Conservation (phyloP, 1,140 invertebrate genomes). For the Drosophila subpulchrella region DNA sequence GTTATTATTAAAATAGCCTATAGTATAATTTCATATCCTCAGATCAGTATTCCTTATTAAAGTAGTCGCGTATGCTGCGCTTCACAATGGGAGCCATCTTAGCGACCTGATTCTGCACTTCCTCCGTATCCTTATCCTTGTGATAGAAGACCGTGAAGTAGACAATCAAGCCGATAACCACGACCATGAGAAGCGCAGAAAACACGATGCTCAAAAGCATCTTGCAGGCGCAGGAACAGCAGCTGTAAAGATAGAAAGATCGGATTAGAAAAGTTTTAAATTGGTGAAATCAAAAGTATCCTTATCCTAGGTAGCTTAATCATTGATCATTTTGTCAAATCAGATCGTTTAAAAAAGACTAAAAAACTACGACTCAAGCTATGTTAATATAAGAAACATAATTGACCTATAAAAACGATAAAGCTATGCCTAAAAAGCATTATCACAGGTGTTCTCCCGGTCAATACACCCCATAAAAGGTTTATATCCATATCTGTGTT, state of each 20-base stretch:
- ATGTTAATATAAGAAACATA: too few species aligned
- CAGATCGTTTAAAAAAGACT: not conserved
- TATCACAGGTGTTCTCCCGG: conserved; percentile 2
- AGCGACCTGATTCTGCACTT: conserved; percentile 35
- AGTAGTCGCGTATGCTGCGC: conserved; percentile 67
- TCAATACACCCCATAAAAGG: not conserved
- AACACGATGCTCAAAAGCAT: conserved; percentile 72
- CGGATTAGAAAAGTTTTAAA: not conserved
- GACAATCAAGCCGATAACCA: conserved; percentile 75
- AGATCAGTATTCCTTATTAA: conserved; percentile 58
- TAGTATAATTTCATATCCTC: conserved; percentile 56
- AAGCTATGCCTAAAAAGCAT: too few species aligned
- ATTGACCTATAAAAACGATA: too few species aligned
- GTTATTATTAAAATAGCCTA: conserved; percentile 51
- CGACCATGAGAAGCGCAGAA: conserved; percentile 57
- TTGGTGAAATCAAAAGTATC: not conserved
- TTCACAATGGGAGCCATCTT: conserved; percentile 59
- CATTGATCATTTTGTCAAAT: not conserved
- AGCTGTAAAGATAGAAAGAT: conserved; percentile 45
- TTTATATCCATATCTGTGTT: not conserved
- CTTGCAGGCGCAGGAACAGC: conserved; percentile 77
- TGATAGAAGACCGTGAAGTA: conserved; percentile 73
- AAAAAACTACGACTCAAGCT: too few species aligned
- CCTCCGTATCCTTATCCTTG: conserved; percentile 54
- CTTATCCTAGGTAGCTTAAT: not conserved